phyloP scores from a whole-genome alignment of 2,797 vertebrate species.

The Pangasius mekongensis region DNA sequence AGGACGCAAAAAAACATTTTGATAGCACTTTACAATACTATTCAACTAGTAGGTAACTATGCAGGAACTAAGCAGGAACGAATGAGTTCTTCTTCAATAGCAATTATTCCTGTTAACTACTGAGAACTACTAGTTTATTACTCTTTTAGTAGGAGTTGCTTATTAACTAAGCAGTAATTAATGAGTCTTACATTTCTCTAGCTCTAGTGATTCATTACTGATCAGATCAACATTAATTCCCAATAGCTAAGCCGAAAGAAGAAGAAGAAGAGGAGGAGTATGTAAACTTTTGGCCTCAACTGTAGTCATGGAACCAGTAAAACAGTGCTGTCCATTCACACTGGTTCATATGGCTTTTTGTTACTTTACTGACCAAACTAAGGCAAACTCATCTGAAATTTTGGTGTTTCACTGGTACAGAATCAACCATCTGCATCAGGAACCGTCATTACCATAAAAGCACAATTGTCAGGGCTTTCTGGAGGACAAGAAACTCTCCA shows the following conservation, averaged over 20 bases:
- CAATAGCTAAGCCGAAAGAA: too few relatives aligned
- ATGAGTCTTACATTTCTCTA: too few relatives aligned
- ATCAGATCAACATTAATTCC: too few relatives aligned
- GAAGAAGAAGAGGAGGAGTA: too few relatives aligned
- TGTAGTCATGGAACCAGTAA: neutral
- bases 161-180: too few relatives aligned
- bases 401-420: neutral
- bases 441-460: neutral
- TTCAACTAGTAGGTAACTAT: too few relatives aligned
- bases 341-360: neutral
- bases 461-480: neutral
- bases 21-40: too few relatives aligned
- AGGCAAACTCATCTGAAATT: neutral
- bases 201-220: too few relatives aligned
- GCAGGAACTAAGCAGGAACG: neutral
- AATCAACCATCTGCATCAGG: neutral
- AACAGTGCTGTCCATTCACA: neutral
- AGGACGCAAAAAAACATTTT: too few relatives aligned
- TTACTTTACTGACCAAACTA: neutral
- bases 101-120: too few relatives aligned
- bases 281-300: neutral
- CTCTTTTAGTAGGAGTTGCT: too few relatives aligned
- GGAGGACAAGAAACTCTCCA: constrained; percentile 8
- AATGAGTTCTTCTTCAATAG: neutral
- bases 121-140: neutral